A percentile compares a stretch with the other conserved stretches of the same genome.
phyloP scores from a whole-genome alignment of 2,888 invertebrate genomes.

The Drosophila putrida region DNA sequence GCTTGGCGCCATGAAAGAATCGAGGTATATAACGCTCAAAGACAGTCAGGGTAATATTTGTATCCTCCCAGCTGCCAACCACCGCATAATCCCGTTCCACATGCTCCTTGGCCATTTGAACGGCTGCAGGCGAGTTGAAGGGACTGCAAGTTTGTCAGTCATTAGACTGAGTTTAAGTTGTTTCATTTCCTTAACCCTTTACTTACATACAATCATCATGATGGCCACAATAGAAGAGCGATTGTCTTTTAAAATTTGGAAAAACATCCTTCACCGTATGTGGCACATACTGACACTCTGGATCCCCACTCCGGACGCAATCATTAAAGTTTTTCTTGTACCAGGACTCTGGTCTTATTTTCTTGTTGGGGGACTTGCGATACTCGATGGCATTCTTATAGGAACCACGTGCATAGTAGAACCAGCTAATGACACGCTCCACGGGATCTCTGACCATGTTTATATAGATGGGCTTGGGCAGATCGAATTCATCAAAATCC shows the following conservation, averaged over 20 bases:
- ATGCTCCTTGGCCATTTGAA: conserved; percentile 93
- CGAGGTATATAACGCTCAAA: conserved; percentile 93
- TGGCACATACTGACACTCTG: conserved; percentile 92
- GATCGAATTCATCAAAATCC: conserved; percentile 92
- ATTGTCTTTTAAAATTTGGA: conserved; percentile 92
- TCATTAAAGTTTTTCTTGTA: conserved; percentile 91
- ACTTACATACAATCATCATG: conserved; percentile 92
- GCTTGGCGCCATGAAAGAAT: conserved; percentile 91
- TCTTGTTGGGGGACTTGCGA: conserved; percentile 91
- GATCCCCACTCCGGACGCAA: conserved; percentile 93
- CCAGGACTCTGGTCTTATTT: conserved; percentile 75
- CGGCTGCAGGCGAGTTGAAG: conserved; percentile 92
- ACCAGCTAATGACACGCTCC: conserved; percentile 95
- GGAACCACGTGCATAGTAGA: conserved; percentile 90
- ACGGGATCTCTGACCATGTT: conserved; percentile 95
- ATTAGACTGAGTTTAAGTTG: conserved; percentile 5
- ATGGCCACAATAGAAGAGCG: conserved; percentile 95
- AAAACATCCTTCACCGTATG: conserved; percentile 87
- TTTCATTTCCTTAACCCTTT: background rate
- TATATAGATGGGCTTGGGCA: conserved; percentile 91
- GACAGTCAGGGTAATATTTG: conserved; percentile 93
- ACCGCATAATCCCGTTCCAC: conserved; percentile 95
- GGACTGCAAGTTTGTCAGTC: conserved; percentile 86
- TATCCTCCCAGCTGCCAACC: conserved; percentile 94
- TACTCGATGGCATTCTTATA: conserved; percentile 88